These are phyloP conservation scores for Gorsachius magnificus DNA, from an alignment of 2,797 vertebrate genomes.

Conservation along the genomic window DNA sequence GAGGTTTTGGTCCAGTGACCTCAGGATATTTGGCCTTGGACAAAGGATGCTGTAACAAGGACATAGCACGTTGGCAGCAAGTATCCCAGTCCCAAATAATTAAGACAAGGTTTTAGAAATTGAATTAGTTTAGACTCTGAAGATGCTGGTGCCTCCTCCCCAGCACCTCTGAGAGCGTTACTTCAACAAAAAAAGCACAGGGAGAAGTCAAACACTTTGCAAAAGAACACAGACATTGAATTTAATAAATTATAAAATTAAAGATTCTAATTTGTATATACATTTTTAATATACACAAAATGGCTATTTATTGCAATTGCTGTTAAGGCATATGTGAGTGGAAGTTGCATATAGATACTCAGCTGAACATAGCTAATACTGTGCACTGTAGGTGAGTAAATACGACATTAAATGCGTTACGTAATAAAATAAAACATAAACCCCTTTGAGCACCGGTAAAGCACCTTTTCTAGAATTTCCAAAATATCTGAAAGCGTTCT, in stretches of 20 bases:
- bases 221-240: conserved; percentile 85
- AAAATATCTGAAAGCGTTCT: conserved; percentile 45
- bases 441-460: conserved; percentile 63
- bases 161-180: neutral
- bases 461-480: conserved; percentile 60
- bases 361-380: conserved; percentile 73
- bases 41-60: neutral
- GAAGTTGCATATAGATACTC: conserved; percentile 69
- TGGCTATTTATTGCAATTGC: conserved; percentile 73
- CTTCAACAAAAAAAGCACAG: neutral
- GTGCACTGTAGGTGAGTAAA: conserved; percentile 76
- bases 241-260: conserved; percentile 99
- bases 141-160: neutral
- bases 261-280: conserved; percentile 89
- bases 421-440: conserved; percentile 68
- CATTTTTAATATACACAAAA: conserved; percentile 85
- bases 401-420: conserved; percentile 71
- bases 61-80: neutral
- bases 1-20: neutral
- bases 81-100: neutral
- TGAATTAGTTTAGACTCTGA: neutral
- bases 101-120: neutral
- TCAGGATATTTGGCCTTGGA: neutral
- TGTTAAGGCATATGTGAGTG: conserved; percentile 76
- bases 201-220: conserved; percentile 76